Percentiles rank a stretch among this genome's conserved stretches.
These are phyloP conservation scores for Cryptocephalus moraei DNA, from an alignment of 2,888 invertebrate genomes.

Conservation along the genomic window DNA sequence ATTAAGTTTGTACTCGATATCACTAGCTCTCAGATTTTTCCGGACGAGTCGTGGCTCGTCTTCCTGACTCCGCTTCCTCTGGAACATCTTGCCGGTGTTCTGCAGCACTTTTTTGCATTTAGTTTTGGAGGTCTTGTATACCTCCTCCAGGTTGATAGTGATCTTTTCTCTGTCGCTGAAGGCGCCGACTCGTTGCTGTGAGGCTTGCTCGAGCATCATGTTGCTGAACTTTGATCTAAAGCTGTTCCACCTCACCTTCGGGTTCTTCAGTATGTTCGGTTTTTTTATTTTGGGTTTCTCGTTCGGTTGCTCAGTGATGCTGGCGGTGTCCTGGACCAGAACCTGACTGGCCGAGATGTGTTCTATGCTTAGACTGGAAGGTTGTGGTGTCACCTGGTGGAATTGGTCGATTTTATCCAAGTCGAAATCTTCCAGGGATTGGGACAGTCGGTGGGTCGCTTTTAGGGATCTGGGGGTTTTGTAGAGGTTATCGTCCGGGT, in stretches of 20 bases:
- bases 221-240: slow-evolving; percentile 32
- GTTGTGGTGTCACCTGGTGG: slow-evolving; percentile 11
- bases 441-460: slow-evolving; percentile 27
- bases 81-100: slow-evolving; percentile 32
- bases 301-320: slow-evolving; percentile 10
- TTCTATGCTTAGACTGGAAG: slow-evolving; percentile 31
- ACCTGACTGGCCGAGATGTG: slow-evolving; percentile 34
- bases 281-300: slow-evolving; percentile 27
- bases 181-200: slow-evolving; percentile 33
- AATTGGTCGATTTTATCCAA: slow-evolving; percentile 19
- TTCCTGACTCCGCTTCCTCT: slow-evolving; percentile 18
- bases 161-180: slow-evolving; percentile 30
- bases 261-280: slow-evolving; percentile 25
- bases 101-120: slow-evolving; percentile 33
- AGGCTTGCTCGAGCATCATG: slow-evolving; percentile 31
- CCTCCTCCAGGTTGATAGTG: slow-evolving; percentile 31
- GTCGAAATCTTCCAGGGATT: slow-evolving; percentile 33
- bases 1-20: slow-evolving; percentile 30
- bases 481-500: slow-evolving; percentile 28
- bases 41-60: slow-evolving; percentile 16
- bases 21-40: slow-evolving; percentile 22
- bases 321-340: slow-evolving; percentile 8
- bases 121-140: slow-evolving; percentile 34
- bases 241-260: slow-evolving; percentile 30
- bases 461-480: slow-evolving; percentile 32